Conservation (phyloP, 2,113 vertebrate genomes). For the Edolisoma coerulescens region DNA sequence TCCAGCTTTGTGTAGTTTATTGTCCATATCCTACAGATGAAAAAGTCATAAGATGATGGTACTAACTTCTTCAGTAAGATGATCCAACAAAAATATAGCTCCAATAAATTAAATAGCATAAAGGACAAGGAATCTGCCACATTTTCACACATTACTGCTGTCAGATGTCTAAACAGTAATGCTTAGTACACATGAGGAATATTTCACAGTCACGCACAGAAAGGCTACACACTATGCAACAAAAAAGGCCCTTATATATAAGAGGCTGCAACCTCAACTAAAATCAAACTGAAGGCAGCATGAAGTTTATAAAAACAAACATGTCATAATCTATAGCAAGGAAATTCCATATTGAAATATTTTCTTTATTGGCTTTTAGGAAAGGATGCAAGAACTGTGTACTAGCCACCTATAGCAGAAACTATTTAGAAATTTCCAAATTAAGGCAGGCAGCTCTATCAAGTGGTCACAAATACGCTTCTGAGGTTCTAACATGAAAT, state of each 20-base stretch:
- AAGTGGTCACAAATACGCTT: not conserved
- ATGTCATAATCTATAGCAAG: not conserved
- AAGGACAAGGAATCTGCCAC: not conserved
- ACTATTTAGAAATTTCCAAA: not conserved
- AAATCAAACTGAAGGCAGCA: not conserved
- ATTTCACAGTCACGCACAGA: not conserved
- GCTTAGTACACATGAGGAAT: not conserved
- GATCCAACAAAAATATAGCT: not conserved
- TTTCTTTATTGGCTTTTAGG: not conserved
- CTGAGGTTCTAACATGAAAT: not conserved
- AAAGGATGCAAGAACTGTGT: not conserved
- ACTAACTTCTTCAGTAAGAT: not conserved
- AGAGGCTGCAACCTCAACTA: not conserved
- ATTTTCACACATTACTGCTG: not conserved
- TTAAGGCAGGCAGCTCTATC: not conserved
- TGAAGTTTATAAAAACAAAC: not conserved
- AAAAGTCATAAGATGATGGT: not conserved
- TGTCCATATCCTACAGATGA: slow-evolving; percentile 62
- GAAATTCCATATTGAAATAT: not conserved
- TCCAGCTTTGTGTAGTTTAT: slow-evolving; percentile 30
- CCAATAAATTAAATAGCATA: not conserved
- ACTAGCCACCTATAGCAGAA: not conserved
- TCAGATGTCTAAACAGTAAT: not conserved
- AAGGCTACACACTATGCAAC: not conserved
- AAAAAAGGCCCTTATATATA: not conserved